Percentiles rank a stretch among this genome's conserved stretches.
Conservation (phyloP, 2,797 vertebrate genomes). For the Anguilla marmorata region DNA sequence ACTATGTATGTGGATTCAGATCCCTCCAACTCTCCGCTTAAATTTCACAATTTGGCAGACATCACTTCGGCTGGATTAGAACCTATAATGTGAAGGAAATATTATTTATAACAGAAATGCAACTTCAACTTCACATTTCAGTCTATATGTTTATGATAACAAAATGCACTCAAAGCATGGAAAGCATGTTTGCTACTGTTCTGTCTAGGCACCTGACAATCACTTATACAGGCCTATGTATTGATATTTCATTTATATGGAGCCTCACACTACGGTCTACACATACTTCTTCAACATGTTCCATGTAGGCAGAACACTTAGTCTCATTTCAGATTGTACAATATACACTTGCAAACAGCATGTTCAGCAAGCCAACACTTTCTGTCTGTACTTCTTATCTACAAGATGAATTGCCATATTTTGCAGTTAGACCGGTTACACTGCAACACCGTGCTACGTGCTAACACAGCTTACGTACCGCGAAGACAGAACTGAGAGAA, state of each 20-base stretch:
- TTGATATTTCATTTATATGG: not conserved
- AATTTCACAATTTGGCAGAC: conserved; percentile 63
- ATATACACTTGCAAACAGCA: not conserved
- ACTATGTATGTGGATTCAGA: conserved; percentile 41
- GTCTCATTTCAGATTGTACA: not conserved
- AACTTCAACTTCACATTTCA: conserved; percentile 52
- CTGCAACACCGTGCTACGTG: not conserved
- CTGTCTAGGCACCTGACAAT: not conserved
- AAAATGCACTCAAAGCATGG: not conserved
- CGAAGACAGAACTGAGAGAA: conserved; percentile 27
- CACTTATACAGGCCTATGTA: not conserved
- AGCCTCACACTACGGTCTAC: not conserved
- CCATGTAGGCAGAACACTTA: not conserved
- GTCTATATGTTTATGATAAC: not conserved
- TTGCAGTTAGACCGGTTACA: not conserved
- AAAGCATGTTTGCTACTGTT: not conserved
- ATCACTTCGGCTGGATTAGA: conserved; percentile 40
- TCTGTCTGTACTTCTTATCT: not conserved
- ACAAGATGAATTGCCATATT: not conserved
- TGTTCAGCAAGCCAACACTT: not conserved
- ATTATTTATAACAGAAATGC: conserved; percentile 56
- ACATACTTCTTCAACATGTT: not conserved
- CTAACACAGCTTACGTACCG: conserved; percentile 26
- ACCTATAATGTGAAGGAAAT: conserved; percentile 62
- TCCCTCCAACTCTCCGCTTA: conserved; percentile 52